Evolutionary conservation across 2,888 invertebrate genomes (phyloP).

Genomic region (Xanthorhoe designata): DNA sequence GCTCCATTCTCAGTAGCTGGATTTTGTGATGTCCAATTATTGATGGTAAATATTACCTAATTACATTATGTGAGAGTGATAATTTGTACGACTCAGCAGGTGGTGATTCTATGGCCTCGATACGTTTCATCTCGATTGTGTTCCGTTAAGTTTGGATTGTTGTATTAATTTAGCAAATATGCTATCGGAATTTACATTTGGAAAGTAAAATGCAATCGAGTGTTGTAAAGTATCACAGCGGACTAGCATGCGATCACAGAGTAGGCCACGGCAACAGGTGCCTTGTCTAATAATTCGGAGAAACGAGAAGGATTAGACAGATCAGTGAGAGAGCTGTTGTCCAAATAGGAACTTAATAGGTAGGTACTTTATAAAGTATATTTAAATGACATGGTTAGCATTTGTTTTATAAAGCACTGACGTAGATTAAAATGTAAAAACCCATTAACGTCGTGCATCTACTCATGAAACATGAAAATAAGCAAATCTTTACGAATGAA

Average conservation of each 20-base stretch:
- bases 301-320: constrained; percentile 34
- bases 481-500: constrained; percentile 9
- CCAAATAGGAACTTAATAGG: constrained; percentile 5
- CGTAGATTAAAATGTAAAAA: not conserved
- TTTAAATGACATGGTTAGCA: not conserved
- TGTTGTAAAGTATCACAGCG: constrained; percentile 32
- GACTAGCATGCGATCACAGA: constrained; percentile 50
- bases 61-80: constrained; percentile 54
- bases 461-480: not conserved
- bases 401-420: not conserved
- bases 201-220: constrained; percentile 36
- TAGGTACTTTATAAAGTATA: not conserved
- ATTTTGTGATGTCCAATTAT: constrained; percentile 72
- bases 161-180: constrained; percentile 49
- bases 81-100: constrained; percentile 62
- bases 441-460: not conserved
- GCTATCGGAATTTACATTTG: constrained; percentile 34
- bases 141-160: constrained; percentile 66
- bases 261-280: constrained; percentile 43
- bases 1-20: constrained; percentile 60
- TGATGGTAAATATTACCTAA: constrained; percentile 70
- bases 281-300: constrained; percentile 35
- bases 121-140: constrained; percentile 60
- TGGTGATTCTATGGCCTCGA: constrained; percentile 78
- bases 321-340: constrained; percentile 21